Evolutionary conservation across 2,113 vertebrate species (phyloP).

Genomic region (Abramis brama): DNA sequence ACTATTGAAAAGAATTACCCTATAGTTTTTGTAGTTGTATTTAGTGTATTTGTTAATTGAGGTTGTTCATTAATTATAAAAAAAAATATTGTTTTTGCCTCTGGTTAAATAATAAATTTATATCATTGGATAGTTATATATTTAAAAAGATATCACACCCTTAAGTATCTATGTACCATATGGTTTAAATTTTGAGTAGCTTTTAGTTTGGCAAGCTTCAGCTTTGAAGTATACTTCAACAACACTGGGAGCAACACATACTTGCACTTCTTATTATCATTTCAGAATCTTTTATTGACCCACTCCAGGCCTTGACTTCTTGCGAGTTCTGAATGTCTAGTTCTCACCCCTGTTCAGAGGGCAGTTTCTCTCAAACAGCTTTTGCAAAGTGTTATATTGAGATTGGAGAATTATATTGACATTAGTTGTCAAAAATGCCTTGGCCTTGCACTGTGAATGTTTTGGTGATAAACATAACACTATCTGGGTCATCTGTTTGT

Average conservation of each 20-base stretch:
- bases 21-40: neutral
- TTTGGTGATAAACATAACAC: conserved; percentile 1
- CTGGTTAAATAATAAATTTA: neutral
- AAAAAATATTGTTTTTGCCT: neutral
- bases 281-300: neutral
- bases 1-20: neutral
- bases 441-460: neutral
- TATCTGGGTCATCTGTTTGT: neutral
- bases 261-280: neutral
- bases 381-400: neutral
- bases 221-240: neutral
- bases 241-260: neutral
- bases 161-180: neutral
- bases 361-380: neutral
- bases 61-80: neutral
- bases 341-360: neutral
- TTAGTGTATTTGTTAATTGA: neutral
- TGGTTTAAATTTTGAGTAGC: neutral
- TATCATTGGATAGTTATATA: neutral
- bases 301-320: neutral
- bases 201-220: neutral
- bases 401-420: neutral
- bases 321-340: neutral
- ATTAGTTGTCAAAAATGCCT: conserved; percentile 2
- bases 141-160: neutral